Conservation (phyloP, 53 echinoderm and acorn worm species). For the Glandiceps talaboti region DNA sequence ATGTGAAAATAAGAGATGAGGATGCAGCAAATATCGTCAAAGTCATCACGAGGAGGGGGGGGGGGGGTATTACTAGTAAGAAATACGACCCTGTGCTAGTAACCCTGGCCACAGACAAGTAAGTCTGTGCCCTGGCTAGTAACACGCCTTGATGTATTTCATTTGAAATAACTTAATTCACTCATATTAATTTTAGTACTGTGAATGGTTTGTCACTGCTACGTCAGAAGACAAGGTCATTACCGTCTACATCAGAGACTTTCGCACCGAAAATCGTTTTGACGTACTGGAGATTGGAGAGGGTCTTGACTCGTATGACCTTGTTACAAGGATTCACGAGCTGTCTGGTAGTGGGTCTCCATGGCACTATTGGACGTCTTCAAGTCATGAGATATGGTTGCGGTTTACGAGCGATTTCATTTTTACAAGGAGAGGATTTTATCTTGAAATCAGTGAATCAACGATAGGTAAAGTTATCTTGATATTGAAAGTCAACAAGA, state of each 20-base stretch:
- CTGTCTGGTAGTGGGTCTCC: slow-evolving; percentile 6
- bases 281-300: background rate
- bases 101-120: too few species aligned
- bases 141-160: too few species aligned
- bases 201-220: background rate
- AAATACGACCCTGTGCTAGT: too few species aligned
- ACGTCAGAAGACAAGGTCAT: background rate
- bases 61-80: too few species aligned
- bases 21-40: too few species aligned
- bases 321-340: background rate
- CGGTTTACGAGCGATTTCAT: slow-evolving; percentile 37
- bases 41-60: too few species aligned
- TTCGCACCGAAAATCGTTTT: background rate
- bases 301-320: background rate
- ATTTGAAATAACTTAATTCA: too few species aligned
- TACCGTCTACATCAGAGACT: background rate
- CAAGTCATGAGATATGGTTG: slow-evolving; percentile 22
- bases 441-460: slow-evolving; percentile 20
- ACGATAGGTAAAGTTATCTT: background rate
- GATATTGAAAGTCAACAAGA: too few species aligned
- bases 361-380: background rate
- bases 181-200: background rate
- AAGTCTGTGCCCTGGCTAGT: too few species aligned
- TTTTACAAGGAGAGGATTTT: slow-evolving; percentile 29
- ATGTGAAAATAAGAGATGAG: too few species aligned